These are phyloP conservation scores for Ganaspis sp. DNA, from an alignment of 1,140 invertebrate genomes.

Conservation along the genomic window DNA sequence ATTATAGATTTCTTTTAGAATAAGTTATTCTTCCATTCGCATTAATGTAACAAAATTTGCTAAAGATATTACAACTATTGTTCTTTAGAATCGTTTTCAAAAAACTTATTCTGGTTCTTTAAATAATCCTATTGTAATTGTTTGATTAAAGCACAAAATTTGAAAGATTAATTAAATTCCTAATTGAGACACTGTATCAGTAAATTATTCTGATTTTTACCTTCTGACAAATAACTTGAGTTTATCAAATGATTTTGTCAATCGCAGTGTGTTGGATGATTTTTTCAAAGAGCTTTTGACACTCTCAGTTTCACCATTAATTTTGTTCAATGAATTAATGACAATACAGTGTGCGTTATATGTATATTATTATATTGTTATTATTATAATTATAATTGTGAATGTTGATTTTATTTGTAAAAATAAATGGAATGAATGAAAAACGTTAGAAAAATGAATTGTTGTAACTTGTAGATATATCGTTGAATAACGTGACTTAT, in stretches of 20 bases:
- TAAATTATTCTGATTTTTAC: not conserved
- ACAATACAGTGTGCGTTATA: slow-evolving; percentile 21
- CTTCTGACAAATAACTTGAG: no score
- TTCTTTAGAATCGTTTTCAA: no score
- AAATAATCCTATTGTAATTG: not conserved
- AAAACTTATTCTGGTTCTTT: no score
- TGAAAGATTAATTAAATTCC: not conserved
- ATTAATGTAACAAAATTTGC: not conserved
- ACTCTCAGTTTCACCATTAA: not conserved
- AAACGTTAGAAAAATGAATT: slow-evolving; percentile 1
- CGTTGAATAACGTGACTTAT: slow-evolving; percentile 1
- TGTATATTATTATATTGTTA: slow-evolving; percentile 5
- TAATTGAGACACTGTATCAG: not conserved
- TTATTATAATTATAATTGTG: slow-evolving; percentile 10
- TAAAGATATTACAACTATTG: no score
- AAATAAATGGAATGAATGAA: slow-evolving; percentile 16
- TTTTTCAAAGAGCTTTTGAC: not conserved
- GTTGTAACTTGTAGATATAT: slow-evolving; percentile 24
- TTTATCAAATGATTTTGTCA: not conserved
- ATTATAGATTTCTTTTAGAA: no score
- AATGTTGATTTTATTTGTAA: slow-evolving; percentile 14
- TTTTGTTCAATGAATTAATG: slow-evolving; percentile 17
- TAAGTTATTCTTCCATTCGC: no score
- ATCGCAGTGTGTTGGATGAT: not conserved
- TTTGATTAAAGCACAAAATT: not conserved